Evolutionary conservation across 2,113 vertebrate genomes (phyloP).

Genomic region (Crocuta crocuta): DNA sequence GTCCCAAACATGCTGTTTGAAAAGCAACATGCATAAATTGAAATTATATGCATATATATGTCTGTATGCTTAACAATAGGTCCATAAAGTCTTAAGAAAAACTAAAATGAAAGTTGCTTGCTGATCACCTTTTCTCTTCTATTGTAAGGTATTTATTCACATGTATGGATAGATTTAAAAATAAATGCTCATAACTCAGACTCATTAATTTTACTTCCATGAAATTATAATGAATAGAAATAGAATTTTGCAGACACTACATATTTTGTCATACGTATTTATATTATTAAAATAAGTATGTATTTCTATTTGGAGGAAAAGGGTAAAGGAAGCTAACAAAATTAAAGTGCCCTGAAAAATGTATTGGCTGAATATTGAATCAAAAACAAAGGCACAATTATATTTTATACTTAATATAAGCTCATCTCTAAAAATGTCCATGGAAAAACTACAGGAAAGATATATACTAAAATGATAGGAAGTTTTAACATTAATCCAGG

Average conservation of each 20-base stretch:
- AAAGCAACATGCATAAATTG: not conserved
- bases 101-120: not conserved
- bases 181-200: not conserved
- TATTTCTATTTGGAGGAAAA: not conserved
- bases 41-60: not conserved
- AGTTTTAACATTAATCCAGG: not conserved
- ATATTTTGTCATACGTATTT: not conserved
- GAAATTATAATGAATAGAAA: not conserved
- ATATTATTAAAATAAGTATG: not conserved
- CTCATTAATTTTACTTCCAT: conserved; percentile 9
- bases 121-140: not conserved
- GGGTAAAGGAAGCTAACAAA: not conserved
- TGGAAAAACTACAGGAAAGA: not conserved
- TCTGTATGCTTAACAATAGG: not conserved
- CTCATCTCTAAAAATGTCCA: not conserved
- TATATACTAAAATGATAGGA: not conserved
- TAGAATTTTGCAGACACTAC: not conserved
- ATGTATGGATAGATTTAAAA: not conserved
- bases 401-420: not conserved
- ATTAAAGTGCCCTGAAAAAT: not conserved
- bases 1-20: not conserved
- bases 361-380: not conserved
- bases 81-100: not conserved
- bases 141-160: not conserved
- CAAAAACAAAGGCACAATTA: not conserved